Percentiles rank a stretch among this genome's conserved stretches.
These are phyloP conservation scores for Tadarida brasiliensis DNA, from an alignment of 2,797 vertebrate species.

Conservation along the genomic window DNA sequence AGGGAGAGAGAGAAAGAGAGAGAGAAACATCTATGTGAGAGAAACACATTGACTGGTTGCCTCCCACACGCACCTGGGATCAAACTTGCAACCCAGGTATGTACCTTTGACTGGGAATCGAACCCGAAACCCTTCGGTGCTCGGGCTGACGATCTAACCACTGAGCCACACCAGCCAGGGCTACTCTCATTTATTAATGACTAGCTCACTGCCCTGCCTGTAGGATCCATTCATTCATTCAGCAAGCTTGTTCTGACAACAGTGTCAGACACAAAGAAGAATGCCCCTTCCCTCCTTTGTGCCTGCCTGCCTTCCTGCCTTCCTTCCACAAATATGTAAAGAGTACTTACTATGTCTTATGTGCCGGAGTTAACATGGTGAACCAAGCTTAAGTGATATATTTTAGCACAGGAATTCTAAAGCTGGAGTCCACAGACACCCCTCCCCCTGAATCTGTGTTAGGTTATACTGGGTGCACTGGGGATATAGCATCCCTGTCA, in stretches of 20 bases:
- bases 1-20: no score
- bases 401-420: conserved; percentile 49
- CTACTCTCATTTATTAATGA: not conserved
- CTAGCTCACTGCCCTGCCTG: not conserved
- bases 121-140: no score
- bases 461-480: not conserved
- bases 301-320: not conserved
- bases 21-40: no score
- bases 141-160: no score
- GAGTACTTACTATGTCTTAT: not conserved
- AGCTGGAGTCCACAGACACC: not conserved
- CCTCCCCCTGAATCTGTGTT: not conserved
- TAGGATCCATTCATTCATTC: not conserved
- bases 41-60: no score
- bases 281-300: not conserved
- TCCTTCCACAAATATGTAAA: conserved; percentile 13
- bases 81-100: no score
- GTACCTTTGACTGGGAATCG: no score
- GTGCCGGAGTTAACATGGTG: not conserved
- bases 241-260: not conserved
- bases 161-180: no score
- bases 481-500: not conserved
- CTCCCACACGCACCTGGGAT: no score
- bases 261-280: not conserved
- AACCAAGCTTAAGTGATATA: not conserved